Base-by-base conservation (phyloP, 2,888 invertebrate genomes). In the Drosophila flavopinicola region DNA sequence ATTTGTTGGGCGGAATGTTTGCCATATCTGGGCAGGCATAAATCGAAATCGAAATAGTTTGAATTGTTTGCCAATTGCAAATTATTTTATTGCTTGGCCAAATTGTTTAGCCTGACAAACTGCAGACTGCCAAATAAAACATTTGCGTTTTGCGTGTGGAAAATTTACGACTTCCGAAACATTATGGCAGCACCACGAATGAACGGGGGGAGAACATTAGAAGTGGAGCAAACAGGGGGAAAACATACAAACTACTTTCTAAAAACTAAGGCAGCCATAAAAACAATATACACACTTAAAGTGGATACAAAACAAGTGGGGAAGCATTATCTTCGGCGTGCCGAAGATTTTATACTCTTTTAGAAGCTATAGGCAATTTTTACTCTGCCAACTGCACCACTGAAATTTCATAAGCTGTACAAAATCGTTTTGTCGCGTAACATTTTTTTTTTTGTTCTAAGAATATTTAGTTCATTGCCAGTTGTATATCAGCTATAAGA, bases 41-140 rank as follows among this genome's bases (percentile, higher is more conserved):
- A 75, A 72, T 72, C 56, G 70, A 76, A 57, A 66, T 49, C 66
- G 66, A 67, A 74, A 87, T 87, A 63, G 75, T 82, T 74, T 56
- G 70, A 70, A 77, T 82, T 85, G 64, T 74, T 82, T 70, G 85
- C 48, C 80, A 85, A 87, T 87, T 80, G 87, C 67, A 82, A 87
- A 75, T 87, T 82, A 80, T 85, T 80, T 87, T 85, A 85, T 87
- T 71, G 78, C 82, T 80, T 53, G 74, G 74, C 63, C 58, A 80
- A 80, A 85, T 80, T 82, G 78, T 78, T 85, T 68, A 38, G 57
- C 70, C 42, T 73, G 73, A 71, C 67, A 71, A 70, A 60, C 58
- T 63, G 56, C 56, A 51, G 53, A 77, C 48, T 20, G 35, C 35
- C 35, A 30, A 44, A 13, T 11, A 44, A 44, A 44, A 20, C 44